phyloP scores from a whole-genome alignment of 2,113 vertebrate genomes.

The Stegostoma tigrinum region DNA sequence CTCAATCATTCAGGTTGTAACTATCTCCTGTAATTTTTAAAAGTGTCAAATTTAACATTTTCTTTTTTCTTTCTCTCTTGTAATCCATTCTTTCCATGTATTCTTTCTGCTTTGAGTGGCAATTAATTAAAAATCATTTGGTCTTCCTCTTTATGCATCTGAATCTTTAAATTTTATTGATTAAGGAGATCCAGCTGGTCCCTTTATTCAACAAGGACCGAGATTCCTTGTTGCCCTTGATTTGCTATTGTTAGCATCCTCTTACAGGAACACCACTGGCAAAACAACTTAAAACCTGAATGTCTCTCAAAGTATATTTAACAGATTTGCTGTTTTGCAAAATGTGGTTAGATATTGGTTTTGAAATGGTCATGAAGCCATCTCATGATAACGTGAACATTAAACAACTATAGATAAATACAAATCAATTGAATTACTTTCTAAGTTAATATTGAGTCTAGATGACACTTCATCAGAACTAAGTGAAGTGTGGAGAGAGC shows the following conservation, averaged over 20 bases:
- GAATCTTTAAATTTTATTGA: neutral
- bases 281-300: neutral
- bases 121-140: neutral
- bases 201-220: neutral
- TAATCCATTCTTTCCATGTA: neutral
- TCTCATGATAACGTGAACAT: neutral
- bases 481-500: too few relatives aligned
- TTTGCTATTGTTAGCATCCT: neutral
- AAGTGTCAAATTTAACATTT: neutral
- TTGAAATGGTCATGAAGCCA: neutral
- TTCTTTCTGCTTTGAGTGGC: neutral
- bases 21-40: neutral
- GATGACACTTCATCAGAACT: too few relatives aligned
- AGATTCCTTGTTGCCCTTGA: neutral
- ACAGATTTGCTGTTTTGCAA: neutral
- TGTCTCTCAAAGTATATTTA: neutral
- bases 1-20: neutral
- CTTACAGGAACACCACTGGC: neutral
- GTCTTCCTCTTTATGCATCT: neutral
- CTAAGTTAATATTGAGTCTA: neutral
- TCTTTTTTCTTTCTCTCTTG: neutral
- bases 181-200: neutral
- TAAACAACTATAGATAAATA: neutral
- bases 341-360: too few relatives aligned
- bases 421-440: conserved; percentile 3